These are phyloP conservation scores for Asarcornis scutulata DNA, from an alignment of 2,113 vertebrate genomes.

Conservation along the genomic window DNA sequence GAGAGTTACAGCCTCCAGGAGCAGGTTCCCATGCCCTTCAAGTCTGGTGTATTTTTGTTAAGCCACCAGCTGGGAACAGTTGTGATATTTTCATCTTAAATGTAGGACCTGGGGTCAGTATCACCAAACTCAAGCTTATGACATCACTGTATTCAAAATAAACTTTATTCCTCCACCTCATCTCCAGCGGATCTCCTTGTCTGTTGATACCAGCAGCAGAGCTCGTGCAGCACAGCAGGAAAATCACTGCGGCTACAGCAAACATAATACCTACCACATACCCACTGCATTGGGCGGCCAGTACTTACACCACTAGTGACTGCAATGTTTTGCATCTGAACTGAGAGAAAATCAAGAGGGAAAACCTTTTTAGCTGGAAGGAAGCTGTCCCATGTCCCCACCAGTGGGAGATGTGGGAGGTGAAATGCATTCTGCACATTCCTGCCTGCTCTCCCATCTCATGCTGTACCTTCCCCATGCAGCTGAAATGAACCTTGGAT, in stretches of 20 bases:
- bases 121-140: not conserved
- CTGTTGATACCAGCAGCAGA: not conserved
- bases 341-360: not conserved
- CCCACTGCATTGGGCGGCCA: too few relatives aligned
- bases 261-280: too few relatives aligned
- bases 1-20: not conserved
- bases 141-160: not conserved
- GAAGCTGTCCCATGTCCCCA: not conserved
- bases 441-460: not conserved
- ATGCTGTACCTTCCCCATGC: not conserved
- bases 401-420: not conserved
- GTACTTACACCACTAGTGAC: too few relatives aligned
- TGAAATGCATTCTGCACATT: not conserved
- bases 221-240: not conserved
- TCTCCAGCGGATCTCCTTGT: not conserved
- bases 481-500: not conserved
- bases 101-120: not conserved
- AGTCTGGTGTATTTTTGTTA: slow-evolving; percentile 3
- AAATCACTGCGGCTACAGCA: not conserved
- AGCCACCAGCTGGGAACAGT: not conserved
- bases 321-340: not conserved
- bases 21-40: slow-evolving; percentile 29
- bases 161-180: not conserved
- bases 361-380: not conserved
- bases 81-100: slow-evolving; percentile 12